These are phyloP conservation scores for Meleagris gallopavo DNA, from an alignment of 2,113 vertebrate genomes.

Conservation along the genomic window DNA sequence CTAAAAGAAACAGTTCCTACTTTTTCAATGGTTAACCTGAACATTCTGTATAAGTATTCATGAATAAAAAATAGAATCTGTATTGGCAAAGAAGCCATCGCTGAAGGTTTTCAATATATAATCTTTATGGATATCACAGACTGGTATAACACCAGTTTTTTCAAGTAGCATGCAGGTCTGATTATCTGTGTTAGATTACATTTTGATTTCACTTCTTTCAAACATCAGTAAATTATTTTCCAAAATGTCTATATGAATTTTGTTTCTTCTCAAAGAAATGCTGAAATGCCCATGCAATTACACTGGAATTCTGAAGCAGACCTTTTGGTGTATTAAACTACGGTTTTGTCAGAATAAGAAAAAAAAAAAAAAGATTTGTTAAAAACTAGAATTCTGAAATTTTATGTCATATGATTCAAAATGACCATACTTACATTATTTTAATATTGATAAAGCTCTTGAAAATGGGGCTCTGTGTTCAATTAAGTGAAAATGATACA, in stretches of 20 bases:
- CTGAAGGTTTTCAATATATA: neutral
- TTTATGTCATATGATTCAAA: neutral
- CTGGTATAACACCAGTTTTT: neutral
- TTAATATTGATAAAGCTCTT: neutral
- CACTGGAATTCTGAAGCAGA: neutral
- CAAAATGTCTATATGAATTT: neutral
- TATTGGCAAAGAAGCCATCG: neutral
- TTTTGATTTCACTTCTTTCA: neutral
- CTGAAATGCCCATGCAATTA: neutral
- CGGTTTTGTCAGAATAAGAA: neutral
- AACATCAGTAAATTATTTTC: neutral
- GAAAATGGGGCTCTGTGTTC: neutral
- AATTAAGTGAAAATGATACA: neutral
- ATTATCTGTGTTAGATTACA: neutral
- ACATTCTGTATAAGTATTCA: neutral
- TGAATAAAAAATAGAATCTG: neutral
- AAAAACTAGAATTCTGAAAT: neutral
- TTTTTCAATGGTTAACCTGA: neutral
- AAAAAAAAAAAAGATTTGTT: neutral
- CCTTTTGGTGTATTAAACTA: neutral
- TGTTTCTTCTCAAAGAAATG: neutral
- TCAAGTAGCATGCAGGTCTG: neutral
- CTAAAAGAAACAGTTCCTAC: neutral
- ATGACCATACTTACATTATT: neutral
- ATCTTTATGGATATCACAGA: neutral